Evolutionary conservation across 2,888 invertebrate species (phyloP).

Genomic region (Syritta pipiens): DNA sequence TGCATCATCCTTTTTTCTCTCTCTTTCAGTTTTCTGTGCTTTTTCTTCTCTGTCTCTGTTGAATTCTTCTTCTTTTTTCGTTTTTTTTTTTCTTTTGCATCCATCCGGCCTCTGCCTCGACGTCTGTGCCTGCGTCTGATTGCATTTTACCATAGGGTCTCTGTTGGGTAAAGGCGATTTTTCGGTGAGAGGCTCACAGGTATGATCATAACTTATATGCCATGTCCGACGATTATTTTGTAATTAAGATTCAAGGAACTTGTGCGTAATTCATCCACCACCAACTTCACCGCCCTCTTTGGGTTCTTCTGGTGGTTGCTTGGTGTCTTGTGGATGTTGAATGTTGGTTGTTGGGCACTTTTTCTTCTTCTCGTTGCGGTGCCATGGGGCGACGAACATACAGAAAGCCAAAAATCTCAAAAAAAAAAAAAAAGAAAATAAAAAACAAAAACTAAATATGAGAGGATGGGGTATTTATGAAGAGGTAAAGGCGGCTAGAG

Average conservation of each 20-base stretch:
- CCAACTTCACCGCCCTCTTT: slow-evolving; percentile 63
- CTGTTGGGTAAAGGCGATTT: slow-evolving; percentile 15
- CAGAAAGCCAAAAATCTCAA: not conserved
- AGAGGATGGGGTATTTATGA: not conserved
- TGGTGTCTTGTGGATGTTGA: no score
- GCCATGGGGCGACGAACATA: slow-evolving; percentile 1
- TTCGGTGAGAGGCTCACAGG: slow-evolving; percentile 46
- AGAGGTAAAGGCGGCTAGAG: not conserved
- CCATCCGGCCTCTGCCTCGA: not conserved
- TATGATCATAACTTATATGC: slow-evolving; percentile 69
- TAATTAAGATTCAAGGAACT: slow-evolving; percentile 69
- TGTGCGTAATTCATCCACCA: slow-evolving; percentile 68
- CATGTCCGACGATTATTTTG: slow-evolving; percentile 69
- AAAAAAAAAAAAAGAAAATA: not conserved
- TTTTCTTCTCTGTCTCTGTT: no score
- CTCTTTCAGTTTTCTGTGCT: not conserved
- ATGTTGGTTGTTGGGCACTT: no score
- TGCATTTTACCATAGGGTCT: slow-evolving; percentile 66
- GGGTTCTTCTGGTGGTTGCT: no score
- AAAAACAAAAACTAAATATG: no score
- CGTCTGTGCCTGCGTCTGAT: no score
- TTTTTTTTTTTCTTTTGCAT: slow-evolving; percentile 1
- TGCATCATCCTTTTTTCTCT: slow-evolving; percentile 5
- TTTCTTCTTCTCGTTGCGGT: not conserved
- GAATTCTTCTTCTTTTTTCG: slow-evolving; percentile 1